Evolutionary conservation across 30 jellyfish, hydroid and myxozoan species (phyloP), one percentile per base, ranked within the genome.

Genomic region (Aurelia aurita complex sp. Pacific): DNA sequence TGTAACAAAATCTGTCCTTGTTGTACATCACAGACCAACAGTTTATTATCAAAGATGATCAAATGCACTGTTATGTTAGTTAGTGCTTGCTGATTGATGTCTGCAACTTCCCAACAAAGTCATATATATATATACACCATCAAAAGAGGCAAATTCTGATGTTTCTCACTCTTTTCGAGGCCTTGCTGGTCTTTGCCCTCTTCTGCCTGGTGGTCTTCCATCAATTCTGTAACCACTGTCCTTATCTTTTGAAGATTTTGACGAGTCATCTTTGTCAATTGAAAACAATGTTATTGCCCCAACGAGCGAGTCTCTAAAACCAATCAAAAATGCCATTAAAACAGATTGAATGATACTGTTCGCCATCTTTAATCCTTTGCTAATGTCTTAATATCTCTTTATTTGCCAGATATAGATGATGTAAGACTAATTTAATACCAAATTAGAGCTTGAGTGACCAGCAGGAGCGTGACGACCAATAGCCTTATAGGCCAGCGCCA

Each of bases 281-380:
- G 91, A 81, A 23, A 88, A 66, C 85, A 92, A 70, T 15, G 86
- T 73, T 15, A 71, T 79, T n/a, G 92, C 89, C 3, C 98, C 98
- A 15, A 92, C 81, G 15, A 92, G 71, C 4, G 98, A 92, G 82
- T 92, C 98, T 68, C 90, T 88, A 13, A 92, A 64, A 23, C 98
- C 98, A 77, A 72, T 33, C 19, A 83, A 79, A 71, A 86, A 92
- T 34, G 97, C 86, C 67, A 79, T 29, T 15, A 79, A 36, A 35
- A 76, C 61, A 2, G 92, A 52, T 33, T 50, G 77, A 55, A 90
- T 73, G 52, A 81, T 40, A 77, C 79, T 90, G 79, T 46, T 77
- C 7, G 81, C 54, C 76, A 69, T 53, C 36, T 14, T 16, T 11
- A 46, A 46, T 13, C 15, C 14, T 46, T 46, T 46, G 14, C 8